phyloP scores from a whole-genome alignment of 2,888 invertebrate genomes.

The Arctia plantaginis region DNA sequence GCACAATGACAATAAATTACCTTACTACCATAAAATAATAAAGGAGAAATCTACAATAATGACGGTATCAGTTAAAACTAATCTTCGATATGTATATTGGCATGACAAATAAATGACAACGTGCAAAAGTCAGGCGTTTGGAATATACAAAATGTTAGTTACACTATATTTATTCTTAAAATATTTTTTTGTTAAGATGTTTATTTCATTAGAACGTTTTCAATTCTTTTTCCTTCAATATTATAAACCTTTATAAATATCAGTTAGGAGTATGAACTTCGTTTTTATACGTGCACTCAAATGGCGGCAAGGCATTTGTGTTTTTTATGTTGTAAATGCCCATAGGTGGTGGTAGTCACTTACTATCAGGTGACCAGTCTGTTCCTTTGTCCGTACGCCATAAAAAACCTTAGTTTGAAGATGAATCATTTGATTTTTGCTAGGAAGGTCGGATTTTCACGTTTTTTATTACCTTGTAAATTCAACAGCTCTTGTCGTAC shows the following conservation, averaged over 20 bases:
- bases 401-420: not conserved
- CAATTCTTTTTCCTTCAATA: not conserved
- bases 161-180: not conserved
- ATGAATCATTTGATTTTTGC: no score
- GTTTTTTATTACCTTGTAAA: no score
- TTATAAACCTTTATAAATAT: no score
- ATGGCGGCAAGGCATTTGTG: not conserved
- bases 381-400: not conserved
- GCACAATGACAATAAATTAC: not conserved
- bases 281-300: not conserved
- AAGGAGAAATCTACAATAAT: not conserved
- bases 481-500: not conserved
- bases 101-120: not conserved
- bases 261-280: not conserved
- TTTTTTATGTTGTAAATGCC: not conserved
- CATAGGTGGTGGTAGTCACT: no score
- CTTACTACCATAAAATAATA: not conserved
- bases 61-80: not conserved
- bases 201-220: not conserved
- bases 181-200: not conserved
- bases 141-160: not conserved
- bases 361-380: no score
- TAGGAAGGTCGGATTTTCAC: not conserved
- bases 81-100: not conserved
- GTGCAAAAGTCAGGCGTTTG: not conserved